These are phyloP conservation scores for Mionectes olivaceus DNA, from an alignment of 2,797 vertebrate species.

Conservation along the genomic window DNA sequence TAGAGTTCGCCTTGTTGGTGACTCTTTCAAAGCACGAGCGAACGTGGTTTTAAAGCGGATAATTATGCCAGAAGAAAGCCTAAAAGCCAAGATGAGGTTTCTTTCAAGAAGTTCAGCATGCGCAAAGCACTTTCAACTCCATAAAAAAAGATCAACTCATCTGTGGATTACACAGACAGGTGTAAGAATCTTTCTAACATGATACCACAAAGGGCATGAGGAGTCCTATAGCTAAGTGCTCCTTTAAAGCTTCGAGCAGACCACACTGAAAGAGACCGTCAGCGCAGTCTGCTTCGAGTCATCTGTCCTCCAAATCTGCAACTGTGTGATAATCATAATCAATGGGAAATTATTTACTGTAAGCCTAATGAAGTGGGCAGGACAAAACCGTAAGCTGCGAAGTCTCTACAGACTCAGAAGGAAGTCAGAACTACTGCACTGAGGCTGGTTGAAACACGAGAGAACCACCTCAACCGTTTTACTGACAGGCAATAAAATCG, in stretches of 20 bases:
- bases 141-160: neutral
- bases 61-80: neutral
- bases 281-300: neutral
- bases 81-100: neutral
- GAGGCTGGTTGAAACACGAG: neutral
- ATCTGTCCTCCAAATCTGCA: neutral
- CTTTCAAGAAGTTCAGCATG: neutral
- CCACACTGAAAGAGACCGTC: neutral
- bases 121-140: neutral
- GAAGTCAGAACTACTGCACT: neutral
- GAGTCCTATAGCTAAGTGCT: neutral
- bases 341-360: neutral
- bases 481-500: neutral
- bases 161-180: fast-evolving
- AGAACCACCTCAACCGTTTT: neutral
- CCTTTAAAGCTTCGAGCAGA: neutral
- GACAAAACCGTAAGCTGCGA: neutral
- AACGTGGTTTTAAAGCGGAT: neutral
- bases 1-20: neutral
- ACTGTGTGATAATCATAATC: fast-evolving
- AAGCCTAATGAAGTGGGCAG: neutral
- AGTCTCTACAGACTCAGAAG: neutral
- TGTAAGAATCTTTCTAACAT: neutral
- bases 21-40: fast-evolving
- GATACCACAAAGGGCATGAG: neutral